phyloP scores from a whole-genome alignment of 37 sponge, comb jelly and placozoan genomes.

The Bolinopsis microptera region DNA sequence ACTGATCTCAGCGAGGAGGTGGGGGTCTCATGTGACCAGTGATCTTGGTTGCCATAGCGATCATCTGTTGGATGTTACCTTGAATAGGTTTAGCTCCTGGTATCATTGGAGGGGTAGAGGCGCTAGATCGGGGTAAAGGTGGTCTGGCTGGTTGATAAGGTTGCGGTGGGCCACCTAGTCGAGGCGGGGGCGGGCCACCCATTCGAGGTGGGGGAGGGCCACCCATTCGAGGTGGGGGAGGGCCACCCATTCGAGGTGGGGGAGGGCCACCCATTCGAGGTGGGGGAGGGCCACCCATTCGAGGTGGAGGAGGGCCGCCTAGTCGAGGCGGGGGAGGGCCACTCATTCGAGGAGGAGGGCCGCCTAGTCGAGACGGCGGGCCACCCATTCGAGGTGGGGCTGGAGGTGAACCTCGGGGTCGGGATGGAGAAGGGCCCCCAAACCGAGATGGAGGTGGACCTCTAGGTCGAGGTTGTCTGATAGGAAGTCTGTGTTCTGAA shows the following conservation, averaged over 20 bases:
- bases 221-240: not conserved
- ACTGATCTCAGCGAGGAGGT: not conserved
- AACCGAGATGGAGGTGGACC: not conserved
- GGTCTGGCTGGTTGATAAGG: not conserved
- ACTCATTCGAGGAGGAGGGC: not conserved
- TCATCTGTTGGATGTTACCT: slow-evolving; percentile 34
- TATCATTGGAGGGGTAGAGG: not conserved
- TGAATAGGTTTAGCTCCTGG: not conserved
- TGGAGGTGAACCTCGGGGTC: not conserved
- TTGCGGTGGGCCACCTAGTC: not conserved
- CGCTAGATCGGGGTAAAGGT: too few relatives aligned
- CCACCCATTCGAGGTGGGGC: not conserved
- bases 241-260: not conserved
- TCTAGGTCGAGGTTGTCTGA: not conserved
- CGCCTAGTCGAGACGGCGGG: not conserved
- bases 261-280: not conserved
- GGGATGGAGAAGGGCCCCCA: not conserved
- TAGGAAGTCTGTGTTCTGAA: not conserved
- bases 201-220: not conserved
- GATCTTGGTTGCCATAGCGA: slow-evolving; percentile 57
- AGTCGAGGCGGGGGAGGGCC: slow-evolving; percentile 1
- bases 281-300: not conserved
- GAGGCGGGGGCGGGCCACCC: not conserved
- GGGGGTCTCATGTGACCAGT: not conserved
- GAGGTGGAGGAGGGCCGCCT: not conserved